Evolutionary conservation across 1,140 invertebrate species (phyloP).

Genomic region (Euborellia annulipes): DNA sequence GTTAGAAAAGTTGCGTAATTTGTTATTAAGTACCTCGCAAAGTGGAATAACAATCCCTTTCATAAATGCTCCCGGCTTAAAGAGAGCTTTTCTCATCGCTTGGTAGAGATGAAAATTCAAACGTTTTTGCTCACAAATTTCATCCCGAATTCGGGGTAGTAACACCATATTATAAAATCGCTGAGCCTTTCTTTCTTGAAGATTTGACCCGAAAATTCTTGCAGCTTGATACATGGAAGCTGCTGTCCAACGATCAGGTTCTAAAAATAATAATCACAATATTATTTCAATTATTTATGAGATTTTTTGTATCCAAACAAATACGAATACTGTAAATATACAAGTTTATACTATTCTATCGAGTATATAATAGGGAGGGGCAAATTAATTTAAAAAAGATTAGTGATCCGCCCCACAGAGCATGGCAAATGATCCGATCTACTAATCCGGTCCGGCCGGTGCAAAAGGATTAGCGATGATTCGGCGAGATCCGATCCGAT

Average conservation of each 20-base stretch:
- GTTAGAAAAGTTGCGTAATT: too few relatives aligned
- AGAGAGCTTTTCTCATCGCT: constrained; percentile 82
- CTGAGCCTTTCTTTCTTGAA: constrained; percentile 93
- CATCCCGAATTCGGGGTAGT: constrained; percentile 84
- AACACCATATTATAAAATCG: constrained; percentile 90
- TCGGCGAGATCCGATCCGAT: too few relatives aligned
- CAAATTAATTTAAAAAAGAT: too few relatives aligned
- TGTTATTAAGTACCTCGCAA: constrained; percentile 66
- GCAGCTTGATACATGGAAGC: constrained; percentile 94
- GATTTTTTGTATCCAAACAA: too few relatives aligned
- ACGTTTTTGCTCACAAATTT: constrained; percentile 86
- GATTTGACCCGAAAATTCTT: constrained; percentile 87
- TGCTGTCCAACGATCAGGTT: constrained; percentile 68
- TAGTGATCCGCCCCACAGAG: too few relatives aligned
- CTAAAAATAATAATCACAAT: constrained; percentile 21
- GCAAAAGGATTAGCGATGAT: too few relatives aligned
- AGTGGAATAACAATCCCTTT: constrained; percentile 89
- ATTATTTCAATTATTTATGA: too few relatives aligned
- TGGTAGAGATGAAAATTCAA: constrained; percentile 95
- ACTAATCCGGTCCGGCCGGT: too few relatives aligned
- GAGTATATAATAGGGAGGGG: too few relatives aligned
- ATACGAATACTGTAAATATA: too few relatives aligned
- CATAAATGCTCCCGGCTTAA: constrained; percentile 97
- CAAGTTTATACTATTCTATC: too few relatives aligned
- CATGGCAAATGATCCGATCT: too few relatives aligned